Percentiles rank a stretch among this genome's conserved stretches.
phyloP scores from a whole-genome alignment of 2,888 invertebrate species.

The Onthophagus sagittarius region DNA sequence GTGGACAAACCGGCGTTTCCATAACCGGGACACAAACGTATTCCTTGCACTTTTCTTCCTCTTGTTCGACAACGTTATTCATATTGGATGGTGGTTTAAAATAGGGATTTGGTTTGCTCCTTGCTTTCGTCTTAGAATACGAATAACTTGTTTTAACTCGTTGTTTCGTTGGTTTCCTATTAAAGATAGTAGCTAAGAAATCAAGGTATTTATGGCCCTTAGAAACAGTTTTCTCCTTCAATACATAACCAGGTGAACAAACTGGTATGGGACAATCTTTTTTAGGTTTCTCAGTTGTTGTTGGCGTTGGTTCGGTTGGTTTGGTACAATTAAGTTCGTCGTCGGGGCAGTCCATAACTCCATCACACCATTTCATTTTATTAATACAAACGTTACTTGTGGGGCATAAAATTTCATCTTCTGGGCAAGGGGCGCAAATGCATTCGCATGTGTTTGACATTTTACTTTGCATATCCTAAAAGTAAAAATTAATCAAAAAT shows the following conservation, averaged over 20 bases:
- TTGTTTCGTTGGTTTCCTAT: slow-evolving; percentile 35
- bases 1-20: slow-evolving; percentile 32
- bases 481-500: not conserved
- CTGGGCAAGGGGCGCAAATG: slow-evolving; percentile 67
- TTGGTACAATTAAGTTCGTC: slow-evolving; percentile 67
- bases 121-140: slow-evolving; percentile 25
- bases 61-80: not conserved
- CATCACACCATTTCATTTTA: slow-evolving; percentile 73
- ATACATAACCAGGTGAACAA: slow-evolving; percentile 53
- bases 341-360: slow-evolving; percentile 75
- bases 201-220: slow-evolving; percentile 37
- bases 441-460: slow-evolving; percentile 64
- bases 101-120: not conserved
- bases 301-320: slow-evolving; percentile 20
- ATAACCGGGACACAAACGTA: slow-evolving; percentile 19
- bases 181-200: slow-evolving; percentile 51
- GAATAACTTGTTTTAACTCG: slow-evolving; percentile 31
- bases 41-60: slow-evolving; percentile 24
- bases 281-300: slow-evolving; percentile 25
- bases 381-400: slow-evolving; percentile 71
- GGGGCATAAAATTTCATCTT: slow-evolving; percentile 64
- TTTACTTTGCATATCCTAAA: slow-evolving; percentile 3
- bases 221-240: slow-evolving; percentile 43
- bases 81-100: not conserved
- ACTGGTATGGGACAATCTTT: slow-evolving; percentile 48